Evolutionary conservation across 1,140 invertebrate genomes (phyloP).

Genomic region (Cephus cinctus): DNA sequence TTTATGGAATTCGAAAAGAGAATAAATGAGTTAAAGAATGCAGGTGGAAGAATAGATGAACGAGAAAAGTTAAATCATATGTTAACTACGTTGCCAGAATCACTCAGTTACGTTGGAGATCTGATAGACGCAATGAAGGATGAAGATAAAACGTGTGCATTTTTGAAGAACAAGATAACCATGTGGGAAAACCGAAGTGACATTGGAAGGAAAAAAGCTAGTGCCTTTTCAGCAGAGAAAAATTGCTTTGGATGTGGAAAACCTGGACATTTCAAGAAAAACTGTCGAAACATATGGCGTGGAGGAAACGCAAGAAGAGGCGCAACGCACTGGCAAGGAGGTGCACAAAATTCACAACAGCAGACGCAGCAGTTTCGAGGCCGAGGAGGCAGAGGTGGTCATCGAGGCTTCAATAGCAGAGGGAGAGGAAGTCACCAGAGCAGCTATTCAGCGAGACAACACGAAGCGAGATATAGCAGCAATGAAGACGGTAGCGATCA

Average conservation of each 20-base stretch:
- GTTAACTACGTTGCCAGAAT: constrained; percentile 5
- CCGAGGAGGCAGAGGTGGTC: neutral
- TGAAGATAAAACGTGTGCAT: constrained; percentile 1
- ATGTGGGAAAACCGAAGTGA: constrained; percentile 1
- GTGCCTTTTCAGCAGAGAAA: constrained; percentile 7
- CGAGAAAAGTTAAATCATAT: constrained; percentile 7
- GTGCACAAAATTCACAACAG: neutral
- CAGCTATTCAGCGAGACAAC: too few species aligned
- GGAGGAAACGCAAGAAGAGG: neutral
- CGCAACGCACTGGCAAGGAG: neutral
- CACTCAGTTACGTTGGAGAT: constrained; percentile 9
- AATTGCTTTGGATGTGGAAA: constrained; percentile 12
- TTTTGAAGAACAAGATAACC: constrained; percentile 4
- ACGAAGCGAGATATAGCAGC: neutral
- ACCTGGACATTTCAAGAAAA: constrained; percentile 4
- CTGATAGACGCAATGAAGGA: constrained; percentile 2
- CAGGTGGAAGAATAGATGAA: constrained; percentile 1
- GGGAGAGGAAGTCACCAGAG: too few species aligned
- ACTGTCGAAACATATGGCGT: constrained; percentile 1
- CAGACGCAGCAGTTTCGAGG: too few species aligned
- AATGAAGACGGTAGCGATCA: neutral
- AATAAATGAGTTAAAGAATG: neutral
- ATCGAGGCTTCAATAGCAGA: too few species aligned
- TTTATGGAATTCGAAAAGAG: constrained; percentile 5
- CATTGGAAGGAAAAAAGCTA: neutral